Evolutionary conservation across 2,113 vertebrate genomes (phyloP).

Genomic region (Coptodon rendalli): DNA sequence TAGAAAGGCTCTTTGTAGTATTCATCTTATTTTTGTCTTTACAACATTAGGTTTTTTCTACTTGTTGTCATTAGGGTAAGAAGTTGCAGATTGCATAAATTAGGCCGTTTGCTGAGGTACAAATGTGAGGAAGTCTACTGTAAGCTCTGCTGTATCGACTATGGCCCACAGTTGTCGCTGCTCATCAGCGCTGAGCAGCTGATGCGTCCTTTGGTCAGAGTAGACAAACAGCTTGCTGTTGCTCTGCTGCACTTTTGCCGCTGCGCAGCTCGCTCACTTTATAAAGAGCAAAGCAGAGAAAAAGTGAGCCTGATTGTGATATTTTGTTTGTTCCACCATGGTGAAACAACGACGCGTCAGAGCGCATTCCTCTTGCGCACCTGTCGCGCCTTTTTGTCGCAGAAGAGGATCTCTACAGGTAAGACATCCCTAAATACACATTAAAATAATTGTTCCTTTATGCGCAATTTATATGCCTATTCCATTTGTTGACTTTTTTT

Average conservation of each 20-base stretch:
- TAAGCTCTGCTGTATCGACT: neutral
- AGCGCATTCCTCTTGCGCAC: conserved; percentile 4
- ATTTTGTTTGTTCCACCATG: conserved; percentile 14
- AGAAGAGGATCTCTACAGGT: conserved; percentile 32
- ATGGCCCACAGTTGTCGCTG: conserved; percentile 14
- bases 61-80: neutral
- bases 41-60: neutral
- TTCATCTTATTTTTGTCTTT: neutral
- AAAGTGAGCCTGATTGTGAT: neutral
- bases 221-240: neutral
- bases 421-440: neutral
- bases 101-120: neutral
- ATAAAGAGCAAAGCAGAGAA: neutral
- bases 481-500: neutral
- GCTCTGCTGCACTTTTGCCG: neutral
- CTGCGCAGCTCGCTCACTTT: neutral
- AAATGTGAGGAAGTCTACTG: neutral
- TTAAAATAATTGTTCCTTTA: neutral
- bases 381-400: conserved; percentile 13
- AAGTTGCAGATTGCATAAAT: neutral
- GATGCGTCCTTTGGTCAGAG: neutral
- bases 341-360: conserved; percentile 45
- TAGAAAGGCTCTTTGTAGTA: neutral
- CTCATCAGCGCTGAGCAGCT: conserved; percentile 25
- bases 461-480: neutral